A percentile compares a stretch with the other conserved stretches of the same genome.
These are phyloP conservation scores for Blastomussa wellsi DNA, from an alignment of 92 coral and sea anemone species.

Conservation along the genomic window DNA sequence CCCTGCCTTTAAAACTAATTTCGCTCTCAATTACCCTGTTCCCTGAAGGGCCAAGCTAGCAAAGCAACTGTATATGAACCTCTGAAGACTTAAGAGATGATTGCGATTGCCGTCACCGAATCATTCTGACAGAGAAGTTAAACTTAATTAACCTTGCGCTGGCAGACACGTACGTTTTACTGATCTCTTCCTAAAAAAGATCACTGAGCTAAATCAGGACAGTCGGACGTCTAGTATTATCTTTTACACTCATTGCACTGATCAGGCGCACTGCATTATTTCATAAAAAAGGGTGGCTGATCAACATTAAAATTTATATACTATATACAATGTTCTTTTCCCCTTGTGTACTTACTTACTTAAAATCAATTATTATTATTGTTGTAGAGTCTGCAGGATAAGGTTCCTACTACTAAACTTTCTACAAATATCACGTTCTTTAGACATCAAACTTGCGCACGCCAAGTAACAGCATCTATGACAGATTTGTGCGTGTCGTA, in stretches of 20 bases:
- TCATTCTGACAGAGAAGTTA: not conserved
- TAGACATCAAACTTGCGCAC: not conserved
- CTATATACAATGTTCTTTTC: not conserved
- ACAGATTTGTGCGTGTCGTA: not conserved
- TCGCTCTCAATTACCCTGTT: not conserved
- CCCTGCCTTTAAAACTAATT: not conserved
- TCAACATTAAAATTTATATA: not conserved
- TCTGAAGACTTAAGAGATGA: not conserved
- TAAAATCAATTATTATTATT: not conserved
- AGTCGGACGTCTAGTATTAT: not conserved
- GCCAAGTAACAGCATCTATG: not conserved
- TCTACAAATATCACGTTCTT: not conserved
- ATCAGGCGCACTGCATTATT: not conserved
- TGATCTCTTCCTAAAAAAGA: not conserved
- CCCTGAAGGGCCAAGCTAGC: not conserved
- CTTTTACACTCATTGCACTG: not conserved
- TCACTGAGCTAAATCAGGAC: not conserved
- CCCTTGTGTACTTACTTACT: not conserved
- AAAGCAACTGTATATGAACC: not conserved
- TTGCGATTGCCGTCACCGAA: not conserved
- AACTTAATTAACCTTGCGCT: not conserved
- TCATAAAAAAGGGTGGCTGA: not conserved
- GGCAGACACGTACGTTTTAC: not conserved
- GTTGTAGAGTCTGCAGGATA: not conserved
- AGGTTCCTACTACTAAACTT: not conserved